These are phyloP conservation scores for Solea solea DNA, from an alignment of 2,113 vertebrate genomes.

Conservation along the genomic window DNA sequence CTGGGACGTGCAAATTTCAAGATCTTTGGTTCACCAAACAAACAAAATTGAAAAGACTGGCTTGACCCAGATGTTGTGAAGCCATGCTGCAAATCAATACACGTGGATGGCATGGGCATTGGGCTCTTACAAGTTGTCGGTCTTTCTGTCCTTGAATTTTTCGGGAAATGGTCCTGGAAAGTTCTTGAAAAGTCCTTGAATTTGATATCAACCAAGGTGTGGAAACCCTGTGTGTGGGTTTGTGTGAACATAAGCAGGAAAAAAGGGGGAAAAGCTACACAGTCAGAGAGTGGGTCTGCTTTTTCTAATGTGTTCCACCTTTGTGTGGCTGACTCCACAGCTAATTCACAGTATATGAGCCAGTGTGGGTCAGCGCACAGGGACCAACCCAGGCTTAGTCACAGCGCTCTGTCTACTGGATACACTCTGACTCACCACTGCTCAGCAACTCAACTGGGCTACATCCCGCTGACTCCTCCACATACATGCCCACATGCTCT, in stretches of 20 bases:
- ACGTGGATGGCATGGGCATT: no score
- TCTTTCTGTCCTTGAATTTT: no score
- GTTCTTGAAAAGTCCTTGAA: no score
- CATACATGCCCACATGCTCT: conserved; percentile 17
- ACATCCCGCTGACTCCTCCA: conserved; percentile 48
- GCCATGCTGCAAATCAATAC: no score
- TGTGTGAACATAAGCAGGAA: conserved; percentile 6
- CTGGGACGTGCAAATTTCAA: no score
- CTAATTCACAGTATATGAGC: conserved; percentile 48
- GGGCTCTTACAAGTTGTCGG: no score
- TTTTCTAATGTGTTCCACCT: conserved; percentile 58
- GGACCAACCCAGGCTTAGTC: conserved; percentile 55
- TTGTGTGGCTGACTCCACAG: conserved; percentile 51
- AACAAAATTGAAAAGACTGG: no score
- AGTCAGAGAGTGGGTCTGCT: background rate
- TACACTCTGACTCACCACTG: conserved; percentile 56
- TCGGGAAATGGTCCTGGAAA: no score
- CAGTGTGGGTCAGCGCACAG: conserved; percentile 47
- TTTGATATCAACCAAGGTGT: no score
- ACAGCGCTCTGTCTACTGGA: conserved; percentile 46
- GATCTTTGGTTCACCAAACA: no score
- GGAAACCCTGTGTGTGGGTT: no score
- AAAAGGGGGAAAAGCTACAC: background rate
- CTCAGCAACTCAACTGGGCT: conserved; percentile 30
- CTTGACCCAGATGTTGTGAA: no score